Evolutionary conservation across 2,113 vertebrate species (phyloP).

Genomic region (Pterocles burchelli): DNA sequence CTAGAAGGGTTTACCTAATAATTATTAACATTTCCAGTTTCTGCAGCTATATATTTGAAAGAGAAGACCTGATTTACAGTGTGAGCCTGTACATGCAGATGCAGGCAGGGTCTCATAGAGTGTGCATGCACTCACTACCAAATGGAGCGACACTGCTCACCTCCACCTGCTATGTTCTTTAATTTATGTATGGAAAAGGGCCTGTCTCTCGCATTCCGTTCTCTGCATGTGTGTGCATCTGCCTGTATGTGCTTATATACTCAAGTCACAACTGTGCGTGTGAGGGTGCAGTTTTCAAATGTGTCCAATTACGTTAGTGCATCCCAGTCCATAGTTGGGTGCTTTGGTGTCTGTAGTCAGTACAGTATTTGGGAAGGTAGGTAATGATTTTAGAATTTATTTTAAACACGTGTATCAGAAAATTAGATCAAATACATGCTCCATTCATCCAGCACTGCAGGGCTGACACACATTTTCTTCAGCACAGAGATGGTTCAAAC

Average conservation of each 20-base stretch:
- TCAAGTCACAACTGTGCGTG: not conserved
- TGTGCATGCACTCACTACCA: not conserved
- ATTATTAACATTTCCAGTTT: not conserved
- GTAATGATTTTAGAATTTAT: not conserved
- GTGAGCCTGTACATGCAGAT: not conserved
- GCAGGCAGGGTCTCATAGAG: not conserved
- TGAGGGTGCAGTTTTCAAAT: not conserved
- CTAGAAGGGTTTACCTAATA: not conserved
- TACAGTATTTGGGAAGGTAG: not conserved
- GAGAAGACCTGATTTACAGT: not conserved
- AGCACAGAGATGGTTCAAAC: not conserved
- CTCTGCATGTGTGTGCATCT: rapidly evolving
- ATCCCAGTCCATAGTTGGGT: not conserved
- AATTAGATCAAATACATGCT: constrained; percentile 19
- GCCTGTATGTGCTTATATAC: not conserved
- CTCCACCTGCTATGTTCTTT: not conserved
- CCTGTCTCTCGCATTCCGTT: not conserved
- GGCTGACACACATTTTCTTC: not conserved
- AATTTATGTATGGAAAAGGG: not conserved
- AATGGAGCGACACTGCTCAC: not conserved
- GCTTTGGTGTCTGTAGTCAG: not conserved
- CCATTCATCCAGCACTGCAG: not conserved
- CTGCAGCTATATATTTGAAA: not conserved
- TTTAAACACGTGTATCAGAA: not conserved
- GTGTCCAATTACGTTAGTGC: rapidly evolving